These are phyloP conservation scores for Netelia fuscicornis DNA, from an alignment of 2,888 invertebrate species.

Conservation along the genomic window DNA sequence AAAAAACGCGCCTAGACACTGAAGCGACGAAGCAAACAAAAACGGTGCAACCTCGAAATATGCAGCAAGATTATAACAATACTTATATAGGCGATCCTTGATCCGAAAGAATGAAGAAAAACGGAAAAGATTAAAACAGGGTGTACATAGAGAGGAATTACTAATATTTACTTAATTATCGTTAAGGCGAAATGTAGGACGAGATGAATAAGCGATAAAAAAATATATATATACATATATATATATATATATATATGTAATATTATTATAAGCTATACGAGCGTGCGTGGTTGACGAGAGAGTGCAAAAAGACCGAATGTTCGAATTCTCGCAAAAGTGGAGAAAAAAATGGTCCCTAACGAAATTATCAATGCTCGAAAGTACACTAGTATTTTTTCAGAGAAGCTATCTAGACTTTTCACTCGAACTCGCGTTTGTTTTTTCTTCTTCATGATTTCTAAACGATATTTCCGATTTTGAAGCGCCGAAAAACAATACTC, in stretches of 20 bases:
- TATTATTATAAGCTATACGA: not conserved
- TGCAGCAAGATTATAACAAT: constrained; percentile 55
- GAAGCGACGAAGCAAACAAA: constrained; percentile 11
- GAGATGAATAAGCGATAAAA: constrained; percentile 67
- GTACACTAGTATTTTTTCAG: constrained; percentile 70
- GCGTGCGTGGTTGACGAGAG: not conserved
- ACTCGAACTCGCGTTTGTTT: constrained; percentile 2
- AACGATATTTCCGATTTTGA: not conserved
- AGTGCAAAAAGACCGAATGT: constrained; percentile 35
- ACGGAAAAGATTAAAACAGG: constrained; percentile 77
- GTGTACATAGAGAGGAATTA: constrained; percentile 83
- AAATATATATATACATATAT: constrained; percentile 22
- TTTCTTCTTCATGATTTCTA: constrained; percentile 13
- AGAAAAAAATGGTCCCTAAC: constrained; percentile 46
- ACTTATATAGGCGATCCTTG: constrained; percentile 57
- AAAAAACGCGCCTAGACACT: not conserved
- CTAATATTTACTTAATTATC: constrained; percentile 84
- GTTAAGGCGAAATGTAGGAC: constrained; percentile 74
- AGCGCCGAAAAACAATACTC: not conserved
- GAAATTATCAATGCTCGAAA: constrained; percentile 68
- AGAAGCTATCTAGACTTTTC: constrained; percentile 22
- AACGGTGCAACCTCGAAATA: constrained; percentile 52
- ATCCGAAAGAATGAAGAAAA: constrained; percentile 36
- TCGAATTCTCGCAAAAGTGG: constrained; percentile 43
- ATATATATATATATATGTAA: constrained; percentile 60